Evolutionary conservation across 2,888 invertebrate genomes (phyloP).

Genomic region (Amphimallon solstitiale): DNA sequence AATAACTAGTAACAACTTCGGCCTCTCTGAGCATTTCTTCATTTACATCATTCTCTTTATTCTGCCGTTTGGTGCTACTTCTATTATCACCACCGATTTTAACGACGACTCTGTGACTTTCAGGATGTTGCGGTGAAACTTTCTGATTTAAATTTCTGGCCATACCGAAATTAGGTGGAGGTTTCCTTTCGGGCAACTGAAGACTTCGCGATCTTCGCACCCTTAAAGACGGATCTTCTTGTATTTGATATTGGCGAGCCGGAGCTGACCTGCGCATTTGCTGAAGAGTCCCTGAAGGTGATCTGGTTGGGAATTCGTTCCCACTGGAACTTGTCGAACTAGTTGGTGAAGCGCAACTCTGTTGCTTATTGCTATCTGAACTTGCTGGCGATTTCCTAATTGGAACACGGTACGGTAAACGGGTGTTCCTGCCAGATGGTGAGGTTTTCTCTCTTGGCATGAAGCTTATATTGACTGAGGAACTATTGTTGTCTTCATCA

Average conservation of each 20-base stretch:
- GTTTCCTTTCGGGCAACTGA: slow-evolving; percentile 69
- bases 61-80: slow-evolving; percentile 40
- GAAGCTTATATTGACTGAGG: slow-evolving; percentile 62
- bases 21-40: slow-evolving; percentile 67
- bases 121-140: slow-evolving; percentile 60
- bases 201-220: slow-evolving; percentile 70
- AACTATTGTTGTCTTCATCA: slow-evolving; percentile 65
- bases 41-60: slow-evolving; percentile 55
- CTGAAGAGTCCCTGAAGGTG: slow-evolving; percentile 50
- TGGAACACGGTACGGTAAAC: slow-evolving; percentile 53
- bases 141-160: slow-evolving; percentile 40
- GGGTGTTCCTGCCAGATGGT: slow-evolving; percentile 55
- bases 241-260: slow-evolving; percentile 46
- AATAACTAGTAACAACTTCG: slow-evolving; percentile 67
- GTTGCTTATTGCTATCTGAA: slow-evolving; percentile 57
- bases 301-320: slow-evolving; percentile 55
- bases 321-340: slow-evolving; percentile 59
- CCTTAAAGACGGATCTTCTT: slow-evolving; percentile 54
- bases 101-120: slow-evolving; percentile 59
- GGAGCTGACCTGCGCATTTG: slow-evolving; percentile 50
- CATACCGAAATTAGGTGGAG: slow-evolving; percentile 23
- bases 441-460: slow-evolving; percentile 56
- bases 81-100: slow-evolving; percentile 57
- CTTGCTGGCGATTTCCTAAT: slow-evolving; percentile 58
- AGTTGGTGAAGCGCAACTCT: slow-evolving; percentile 49